Evolutionary conservation across 1,140 invertebrate genomes (phyloP).

Genomic region (Drosophila ananassae): DNA sequence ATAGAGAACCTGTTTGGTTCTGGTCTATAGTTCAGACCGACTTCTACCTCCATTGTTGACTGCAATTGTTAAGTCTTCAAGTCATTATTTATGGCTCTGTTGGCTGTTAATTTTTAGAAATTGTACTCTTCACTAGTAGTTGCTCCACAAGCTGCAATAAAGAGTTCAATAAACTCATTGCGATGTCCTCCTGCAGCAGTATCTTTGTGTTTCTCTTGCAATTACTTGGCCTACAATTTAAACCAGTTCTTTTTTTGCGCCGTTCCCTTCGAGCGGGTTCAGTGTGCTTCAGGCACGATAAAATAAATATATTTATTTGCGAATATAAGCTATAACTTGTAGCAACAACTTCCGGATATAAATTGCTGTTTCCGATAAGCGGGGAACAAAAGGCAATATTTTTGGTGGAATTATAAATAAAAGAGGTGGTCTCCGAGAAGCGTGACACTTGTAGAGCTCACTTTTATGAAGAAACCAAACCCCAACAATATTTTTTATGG

Average conservation of each 20-base stretch:
- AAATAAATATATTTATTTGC: background rate
- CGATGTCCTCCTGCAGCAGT: conserved; percentile 24
- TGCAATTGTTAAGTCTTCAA: conserved; percentile 12
- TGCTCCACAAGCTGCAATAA: conserved; percentile 19
- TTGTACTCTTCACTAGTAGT: background rate
- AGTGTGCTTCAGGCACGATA: conserved; percentile 44
- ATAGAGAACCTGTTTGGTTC: conserved; percentile 20
- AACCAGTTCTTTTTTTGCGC: conserved; percentile 47
- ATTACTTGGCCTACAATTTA: conserved; percentile 24
- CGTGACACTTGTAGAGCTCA: background rate
- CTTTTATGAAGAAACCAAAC: background rate
- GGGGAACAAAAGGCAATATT: background rate
- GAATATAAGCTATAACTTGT: conserved; percentile 3
- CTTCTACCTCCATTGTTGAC: conserved; percentile 4
- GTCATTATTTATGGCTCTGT: background rate
- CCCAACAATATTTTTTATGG: no score
- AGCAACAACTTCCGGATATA: conserved; percentile 31
- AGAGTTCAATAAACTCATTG: conserved; percentile 39
- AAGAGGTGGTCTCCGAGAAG: background rate
- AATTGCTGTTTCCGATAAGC: conserved; percentile 34
- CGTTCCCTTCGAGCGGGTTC: conserved; percentile 13
- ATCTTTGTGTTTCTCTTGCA: conserved; percentile 26
- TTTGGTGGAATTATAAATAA: conserved; percentile 3
- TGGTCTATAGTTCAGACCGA: conserved; percentile 9
- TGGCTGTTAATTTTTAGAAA: background rate